Percentiles rank a stretch among this genome's conserved stretches.
phyloP scores from a whole-genome alignment of 2,797 vertebrate species.

The Urosaurus nigricauda region DNA sequence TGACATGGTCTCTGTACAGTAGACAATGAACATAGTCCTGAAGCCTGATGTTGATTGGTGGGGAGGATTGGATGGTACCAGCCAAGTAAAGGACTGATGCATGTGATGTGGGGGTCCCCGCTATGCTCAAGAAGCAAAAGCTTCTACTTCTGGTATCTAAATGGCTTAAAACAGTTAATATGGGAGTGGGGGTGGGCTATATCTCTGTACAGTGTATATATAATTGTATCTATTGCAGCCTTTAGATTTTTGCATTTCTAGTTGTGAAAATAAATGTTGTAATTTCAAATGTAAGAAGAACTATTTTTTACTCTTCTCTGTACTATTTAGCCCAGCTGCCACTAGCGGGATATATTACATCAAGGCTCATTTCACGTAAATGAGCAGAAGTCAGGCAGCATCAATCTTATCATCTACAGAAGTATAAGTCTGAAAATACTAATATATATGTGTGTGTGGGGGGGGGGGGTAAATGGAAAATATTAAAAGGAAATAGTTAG shows the following conservation, averaged over 20 bases:
- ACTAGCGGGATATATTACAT: not conserved
- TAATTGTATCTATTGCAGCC: not conserved
- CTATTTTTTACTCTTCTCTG: not conserved
- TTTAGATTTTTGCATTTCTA: not conserved
- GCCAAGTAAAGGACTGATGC: no score
- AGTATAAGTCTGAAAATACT: not conserved
- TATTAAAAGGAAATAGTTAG: not conserved
- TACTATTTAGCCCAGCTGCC: not conserved
- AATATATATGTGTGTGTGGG: no score
- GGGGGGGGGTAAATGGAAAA: conserved; percentile 1
- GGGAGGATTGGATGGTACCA: no score
- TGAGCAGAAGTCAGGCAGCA: not conserved
- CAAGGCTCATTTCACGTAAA: not conserved
- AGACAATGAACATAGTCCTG: no score
- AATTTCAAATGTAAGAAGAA: not conserved
- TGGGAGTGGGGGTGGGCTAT: no score
- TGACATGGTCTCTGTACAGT: no score
- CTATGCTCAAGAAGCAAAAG: no score
- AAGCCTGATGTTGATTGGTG: no score
- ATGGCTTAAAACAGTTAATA: no score
- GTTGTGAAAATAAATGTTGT: not conserved
- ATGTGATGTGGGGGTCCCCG: no score
- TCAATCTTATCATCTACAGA: not conserved
- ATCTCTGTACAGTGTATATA: no score
- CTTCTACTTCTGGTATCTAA: no score